Percentiles rank a stretch among this genome's conserved stretches.
Evolutionary conservation across 1,140 invertebrate genomes (phyloP).

Genomic region (Drosophila erecta): DNA sequence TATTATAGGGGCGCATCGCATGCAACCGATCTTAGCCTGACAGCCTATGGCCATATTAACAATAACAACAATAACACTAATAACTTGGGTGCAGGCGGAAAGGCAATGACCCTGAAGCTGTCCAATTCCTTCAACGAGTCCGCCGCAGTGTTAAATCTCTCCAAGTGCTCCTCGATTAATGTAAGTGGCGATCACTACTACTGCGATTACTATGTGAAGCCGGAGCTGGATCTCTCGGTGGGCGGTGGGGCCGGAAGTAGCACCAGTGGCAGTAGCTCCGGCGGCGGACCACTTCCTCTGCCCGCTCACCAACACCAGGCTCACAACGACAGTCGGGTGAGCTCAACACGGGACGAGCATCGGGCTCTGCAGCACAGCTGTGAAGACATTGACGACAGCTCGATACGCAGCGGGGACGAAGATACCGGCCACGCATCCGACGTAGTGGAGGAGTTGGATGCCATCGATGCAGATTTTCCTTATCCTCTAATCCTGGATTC

Average conservation of each 20-base stretch:
- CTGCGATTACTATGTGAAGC: constrained; percentile 71
- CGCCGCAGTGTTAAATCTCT: constrained; percentile 70
- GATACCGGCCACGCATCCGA: constrained; percentile 67
- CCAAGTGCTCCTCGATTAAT: constrained; percentile 67
- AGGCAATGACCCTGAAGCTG: constrained; percentile 51
- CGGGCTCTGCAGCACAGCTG: constrained; percentile 52
- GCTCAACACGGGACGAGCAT: constrained; percentile 72
- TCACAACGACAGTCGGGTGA: constrained; percentile 79
- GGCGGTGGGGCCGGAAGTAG: constrained; percentile 35
- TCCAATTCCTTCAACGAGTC: constrained; percentile 67
- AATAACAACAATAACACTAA: constrained; percentile 66
- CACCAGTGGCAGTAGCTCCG: constrained; percentile 33
- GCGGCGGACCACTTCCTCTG: constrained; percentile 40
- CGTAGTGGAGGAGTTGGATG: constrained; percentile 78
- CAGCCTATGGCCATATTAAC: constrained; percentile 59
- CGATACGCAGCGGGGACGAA: constrained; percentile 66
- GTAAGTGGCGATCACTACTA: constrained; percentile 70
- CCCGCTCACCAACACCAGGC: constrained; percentile 73
- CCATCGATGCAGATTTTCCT: constrained; percentile 81
- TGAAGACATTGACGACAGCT: constrained; percentile 75
- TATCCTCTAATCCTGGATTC: constrained; percentile 81
- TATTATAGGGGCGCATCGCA: constrained; percentile 71
- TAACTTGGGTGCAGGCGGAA: constrained; percentile 42
- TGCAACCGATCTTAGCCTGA: constrained; percentile 70
- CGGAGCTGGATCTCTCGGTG: constrained; percentile 72